phyloP scores from a whole-genome alignment of 2,113 vertebrate genomes.

The Ophthalmolycus amberensis region DNA sequence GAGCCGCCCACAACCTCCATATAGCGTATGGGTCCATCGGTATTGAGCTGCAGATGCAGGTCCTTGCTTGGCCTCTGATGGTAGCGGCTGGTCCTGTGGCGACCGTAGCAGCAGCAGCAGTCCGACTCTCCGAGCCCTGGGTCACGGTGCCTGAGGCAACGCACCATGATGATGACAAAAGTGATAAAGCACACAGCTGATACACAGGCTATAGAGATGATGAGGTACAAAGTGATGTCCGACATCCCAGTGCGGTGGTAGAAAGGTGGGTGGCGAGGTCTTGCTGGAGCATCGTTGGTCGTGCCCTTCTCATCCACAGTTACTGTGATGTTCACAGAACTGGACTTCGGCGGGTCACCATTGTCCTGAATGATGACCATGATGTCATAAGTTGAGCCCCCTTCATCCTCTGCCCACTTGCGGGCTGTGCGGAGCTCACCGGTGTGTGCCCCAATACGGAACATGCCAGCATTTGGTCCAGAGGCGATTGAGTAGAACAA shows the following conservation, averaged over 20 bases:
- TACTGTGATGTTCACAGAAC: slow-evolving; percentile 84
- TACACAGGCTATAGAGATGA: slow-evolving; percentile 88
- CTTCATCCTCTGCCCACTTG: slow-evolving; percentile 83
- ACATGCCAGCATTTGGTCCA: slow-evolving; percentile 81
- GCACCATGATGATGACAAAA: slow-evolving; percentile 82
- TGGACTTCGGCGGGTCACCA: slow-evolving; percentile 84
- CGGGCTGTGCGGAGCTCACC: slow-evolving; percentile 88
- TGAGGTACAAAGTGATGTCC: slow-evolving; percentile 88
- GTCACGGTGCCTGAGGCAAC: slow-evolving; percentile 81
- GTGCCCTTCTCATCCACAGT: slow-evolving; percentile 85
- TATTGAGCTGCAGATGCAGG: slow-evolving; percentile 89
- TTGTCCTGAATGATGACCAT: slow-evolving; percentile 87
- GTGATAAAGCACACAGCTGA: slow-evolving; percentile 87
- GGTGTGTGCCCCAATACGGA: slow-evolving; percentile 85
- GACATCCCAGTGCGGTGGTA: slow-evolving; percentile 78
- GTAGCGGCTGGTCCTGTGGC: slow-evolving; percentile 80
- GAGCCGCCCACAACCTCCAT: slow-evolving; percentile 89
- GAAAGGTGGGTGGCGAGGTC: slow-evolving; percentile 76
- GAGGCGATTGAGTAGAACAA: slow-evolving; percentile 87
- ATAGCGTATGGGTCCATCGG: slow-evolving; percentile 91
- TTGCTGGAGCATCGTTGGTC: slow-evolving; percentile 79
- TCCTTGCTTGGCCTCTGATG: slow-evolving; percentile 86
- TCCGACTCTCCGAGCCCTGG: slow-evolving; percentile 67
- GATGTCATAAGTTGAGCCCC: slow-evolving; percentile 81
- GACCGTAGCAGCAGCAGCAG: slow-evolving; percentile 86